Base-by-base conservation (phyloP, 2,797 vertebrate genomes). In the Varecia variegata region DNA sequence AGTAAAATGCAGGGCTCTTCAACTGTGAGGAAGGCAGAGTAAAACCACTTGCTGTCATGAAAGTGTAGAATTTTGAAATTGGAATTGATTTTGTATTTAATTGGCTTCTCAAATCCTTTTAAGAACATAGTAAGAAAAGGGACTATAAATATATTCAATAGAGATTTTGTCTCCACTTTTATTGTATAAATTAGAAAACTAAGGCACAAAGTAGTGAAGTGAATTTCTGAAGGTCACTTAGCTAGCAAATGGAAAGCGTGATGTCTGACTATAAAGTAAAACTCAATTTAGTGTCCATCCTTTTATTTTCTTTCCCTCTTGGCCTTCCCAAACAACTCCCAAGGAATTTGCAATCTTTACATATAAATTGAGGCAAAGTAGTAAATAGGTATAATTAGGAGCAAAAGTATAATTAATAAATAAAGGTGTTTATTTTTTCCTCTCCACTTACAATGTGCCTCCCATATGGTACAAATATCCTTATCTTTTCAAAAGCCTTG, bases 61-160 rank as follows among this genome's bases (percentile, higher is more conserved):
- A 87, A 90, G 35, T 62, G 18, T 58, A 68, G 40, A 94, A 91
- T 79, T 95, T 88, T 88, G 54, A 93, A 80, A 67, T 20, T 30
- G 20, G 43, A 47, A 60, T 58, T 18, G n/a, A 79, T 83, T 90
- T 90, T 90, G 38, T 52, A 85, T 62, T 65, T 85, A 52, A 81
- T 4, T 40, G 23, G 30, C 56, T 88, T 81, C 45, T 88, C 80
- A 40, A 89, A 82, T 67, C 21, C 32, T 93, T 95, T 65, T 43
- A 47, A 86, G 71, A 88, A 87, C 15, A 92, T 5, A 32, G 50
- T 30, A 45, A 50, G 17, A 62, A 9, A 68, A 54, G 50, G 18
- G 60, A 52, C 30, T 73, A 79, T 40, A 82, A 77, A 68, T 65
- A 85, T 92, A 92, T 96, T 77, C 70, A 84, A 25, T 79, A 38